A percentile compares a stretch with the other conserved stretches of the same genome.
Evolutionary conservation across 2,888 invertebrate species (phyloP).

Genomic region (Athripsodes cinereus): DNA sequence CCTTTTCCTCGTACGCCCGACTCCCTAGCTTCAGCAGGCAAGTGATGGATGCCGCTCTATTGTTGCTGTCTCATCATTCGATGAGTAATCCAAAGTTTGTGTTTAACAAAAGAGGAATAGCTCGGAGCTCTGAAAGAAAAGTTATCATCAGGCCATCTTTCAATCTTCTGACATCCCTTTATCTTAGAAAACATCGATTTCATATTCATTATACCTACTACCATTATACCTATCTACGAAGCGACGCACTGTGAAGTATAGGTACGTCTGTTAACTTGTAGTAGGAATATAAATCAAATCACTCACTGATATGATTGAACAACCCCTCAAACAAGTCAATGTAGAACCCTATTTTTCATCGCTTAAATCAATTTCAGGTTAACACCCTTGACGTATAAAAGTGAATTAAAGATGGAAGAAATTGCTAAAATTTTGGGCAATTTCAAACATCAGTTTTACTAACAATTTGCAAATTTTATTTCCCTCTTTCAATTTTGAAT

Average conservation of each 20-base stretch:
- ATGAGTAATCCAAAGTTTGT: slow-evolving; percentile 10
- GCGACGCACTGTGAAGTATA: no score
- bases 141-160: no score
- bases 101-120: slow-evolving; percentile 4
- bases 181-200: no score
- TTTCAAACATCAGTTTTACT: no score
- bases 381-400: background rate
- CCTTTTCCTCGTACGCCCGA: background rate
- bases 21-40: background rate
- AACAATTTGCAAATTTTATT: no score
- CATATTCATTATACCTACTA: no score
- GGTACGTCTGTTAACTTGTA: no score
- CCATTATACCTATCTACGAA: no score
- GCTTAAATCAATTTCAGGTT: background rate
- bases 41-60: slow-evolving; percentile 13
- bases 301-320: background rate
- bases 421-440: no score
- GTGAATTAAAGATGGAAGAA: no score
- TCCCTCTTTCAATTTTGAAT: no score
- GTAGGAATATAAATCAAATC: background rate
- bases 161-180: no score
- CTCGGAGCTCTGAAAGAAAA: background rate
- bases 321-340: background rate
- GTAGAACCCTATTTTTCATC: background rate
- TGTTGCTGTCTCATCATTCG: slow-evolving; percentile 12